Conservation (phyloP, 1,140 invertebrate species). For the Ceratina calcarata region DNA sequence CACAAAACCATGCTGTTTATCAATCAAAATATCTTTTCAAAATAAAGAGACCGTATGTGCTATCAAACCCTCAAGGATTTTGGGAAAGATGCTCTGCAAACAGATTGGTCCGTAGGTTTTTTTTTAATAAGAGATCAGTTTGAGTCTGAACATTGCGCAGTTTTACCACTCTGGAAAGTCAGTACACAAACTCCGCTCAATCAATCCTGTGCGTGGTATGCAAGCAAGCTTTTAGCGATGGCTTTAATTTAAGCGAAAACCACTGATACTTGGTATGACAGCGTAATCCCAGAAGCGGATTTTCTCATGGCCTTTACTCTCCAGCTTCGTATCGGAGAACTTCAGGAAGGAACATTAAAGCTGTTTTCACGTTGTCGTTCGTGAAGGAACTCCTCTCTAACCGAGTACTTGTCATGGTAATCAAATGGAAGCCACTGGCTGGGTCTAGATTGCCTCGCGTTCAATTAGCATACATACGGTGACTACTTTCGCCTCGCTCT, state of each 20-base stretch:
- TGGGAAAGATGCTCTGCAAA: no score
- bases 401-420: slow-evolving; percentile 49
- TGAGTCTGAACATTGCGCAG: no score
- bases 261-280: slow-evolving; percentile 7
- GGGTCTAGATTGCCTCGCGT: slow-evolving; percentile 50
- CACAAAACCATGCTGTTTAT: no score
- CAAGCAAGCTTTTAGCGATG: not conserved
- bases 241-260: slow-evolving; percentile 18
- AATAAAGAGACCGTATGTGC: no score
- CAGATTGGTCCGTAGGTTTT: no score
- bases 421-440: slow-evolving; percentile 56
- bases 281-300: slow-evolving; percentile 21
- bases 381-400: slow-evolving; percentile 23
- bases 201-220: no score
- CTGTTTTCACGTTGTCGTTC: slow-evolving; percentile 51
- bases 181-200: no score
- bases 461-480: slow-evolving; percentile 63
- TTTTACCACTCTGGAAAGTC: no score
- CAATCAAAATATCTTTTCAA: no score
- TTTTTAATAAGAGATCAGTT: no score
- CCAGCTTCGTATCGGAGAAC: not conserved
- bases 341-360: slow-evolving; percentile 39
- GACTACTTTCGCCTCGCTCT: slow-evolving; percentile 33
- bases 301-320: slow-evolving; percentile 5
- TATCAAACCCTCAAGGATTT: no score